phyloP scores from a whole-genome alignment of 2,888 invertebrate genomes.

The Temnothorax unifasciatus region DNA sequence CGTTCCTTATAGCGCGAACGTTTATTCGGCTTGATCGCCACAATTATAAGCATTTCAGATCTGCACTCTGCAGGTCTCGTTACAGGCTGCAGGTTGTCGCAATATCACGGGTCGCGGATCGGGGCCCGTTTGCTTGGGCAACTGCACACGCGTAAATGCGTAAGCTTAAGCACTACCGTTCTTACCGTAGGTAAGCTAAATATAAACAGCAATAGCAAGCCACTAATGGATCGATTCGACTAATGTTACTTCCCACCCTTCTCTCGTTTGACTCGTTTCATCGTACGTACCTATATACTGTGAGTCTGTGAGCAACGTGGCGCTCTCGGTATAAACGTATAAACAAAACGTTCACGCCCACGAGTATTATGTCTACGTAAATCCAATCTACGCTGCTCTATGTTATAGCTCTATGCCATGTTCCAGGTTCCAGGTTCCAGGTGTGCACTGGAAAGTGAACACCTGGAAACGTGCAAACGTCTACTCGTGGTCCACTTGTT shows the following conservation, averaged over 20 bases:
- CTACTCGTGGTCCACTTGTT: slow-evolving; percentile 14
- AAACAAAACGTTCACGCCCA: slow-evolving; percentile 5
- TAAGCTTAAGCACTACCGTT: not conserved
- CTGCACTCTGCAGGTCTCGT: not conserved
- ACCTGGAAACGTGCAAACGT: not conserved
- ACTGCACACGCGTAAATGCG: not conserved
- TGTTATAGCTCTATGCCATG: no score
- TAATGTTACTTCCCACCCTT: not conserved
- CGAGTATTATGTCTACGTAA: not conserved
- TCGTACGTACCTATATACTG: not conserved
- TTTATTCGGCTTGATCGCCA: not conserved
- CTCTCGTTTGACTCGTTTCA: not conserved
- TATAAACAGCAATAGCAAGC: not conserved
- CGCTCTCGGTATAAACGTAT: not conserved
- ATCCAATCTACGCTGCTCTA: not conserved
- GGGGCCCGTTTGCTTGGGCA: not conserved
- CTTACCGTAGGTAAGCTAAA: not conserved
- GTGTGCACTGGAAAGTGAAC: no score
- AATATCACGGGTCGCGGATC: not conserved
- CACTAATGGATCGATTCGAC: not conserved
- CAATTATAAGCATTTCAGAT: not conserved
- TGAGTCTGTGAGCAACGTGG: not conserved
- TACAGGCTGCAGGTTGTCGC: not conserved
- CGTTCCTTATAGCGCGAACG: not conserved
- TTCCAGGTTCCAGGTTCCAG: not conserved